Conservation (phyloP, 1,140 invertebrate genomes). For the Mya arenaria region DNA sequence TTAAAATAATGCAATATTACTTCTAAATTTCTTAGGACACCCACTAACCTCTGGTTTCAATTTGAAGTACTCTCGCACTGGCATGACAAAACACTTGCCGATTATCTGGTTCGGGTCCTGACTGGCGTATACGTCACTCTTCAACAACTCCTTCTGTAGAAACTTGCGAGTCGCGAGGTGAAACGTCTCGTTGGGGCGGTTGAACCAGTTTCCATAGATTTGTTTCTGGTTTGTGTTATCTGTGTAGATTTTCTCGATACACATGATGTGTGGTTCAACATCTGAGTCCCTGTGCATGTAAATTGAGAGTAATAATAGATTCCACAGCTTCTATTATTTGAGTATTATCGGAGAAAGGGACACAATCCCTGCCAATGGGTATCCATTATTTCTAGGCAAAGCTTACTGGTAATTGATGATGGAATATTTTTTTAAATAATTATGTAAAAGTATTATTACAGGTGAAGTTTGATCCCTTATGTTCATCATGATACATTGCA, state of each 20-base stretch:
- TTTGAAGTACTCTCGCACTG: constrained; percentile 97
- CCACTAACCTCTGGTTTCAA: constrained; percentile 89
- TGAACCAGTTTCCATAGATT: constrained; percentile 94
- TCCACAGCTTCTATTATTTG: too few species aligned
- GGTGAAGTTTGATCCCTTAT: too few species aligned
- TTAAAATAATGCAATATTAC: too few species aligned
- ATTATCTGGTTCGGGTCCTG: constrained; percentile 93
- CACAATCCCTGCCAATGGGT: too few species aligned
- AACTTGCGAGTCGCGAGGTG: constrained; percentile 97
- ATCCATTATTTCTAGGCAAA: too few species aligned
- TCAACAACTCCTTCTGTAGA: constrained; percentile 95
- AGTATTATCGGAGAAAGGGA: too few species aligned
- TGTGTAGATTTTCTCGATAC: constrained; percentile 91
- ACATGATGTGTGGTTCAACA: constrained; percentile 92
- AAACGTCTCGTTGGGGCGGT: constrained; percentile 95
- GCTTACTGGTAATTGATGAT: too few species aligned
- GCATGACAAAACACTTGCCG: constrained; percentile 97
- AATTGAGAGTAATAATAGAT: too few species aligned
- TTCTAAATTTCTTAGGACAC: too few species aligned
- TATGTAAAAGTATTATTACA: too few species aligned
- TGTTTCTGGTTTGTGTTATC: constrained; percentile 91
- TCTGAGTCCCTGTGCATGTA: constrained; percentile 86
- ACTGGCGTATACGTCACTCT: constrained; percentile 93
- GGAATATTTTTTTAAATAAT: too few species aligned
- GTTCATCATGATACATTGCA: too few species aligned